Conservation (phyloP, 1,140 invertebrate genomes). For the Leptinotarsa undecemlineata region DNA sequence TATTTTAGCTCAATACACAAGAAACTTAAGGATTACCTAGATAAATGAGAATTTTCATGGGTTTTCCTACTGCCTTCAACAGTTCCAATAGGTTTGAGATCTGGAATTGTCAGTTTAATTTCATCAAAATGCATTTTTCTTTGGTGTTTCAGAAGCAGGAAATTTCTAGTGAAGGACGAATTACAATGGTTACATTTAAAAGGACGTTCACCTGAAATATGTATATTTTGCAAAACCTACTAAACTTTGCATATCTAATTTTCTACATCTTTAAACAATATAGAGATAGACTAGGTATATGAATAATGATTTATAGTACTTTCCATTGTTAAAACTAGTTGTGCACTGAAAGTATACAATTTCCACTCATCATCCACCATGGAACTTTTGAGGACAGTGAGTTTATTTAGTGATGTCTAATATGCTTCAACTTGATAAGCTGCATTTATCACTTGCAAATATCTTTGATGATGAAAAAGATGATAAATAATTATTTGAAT, state of each 20-base stretch:
- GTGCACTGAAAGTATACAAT: not conserved
- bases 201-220: conserved; percentile 26
- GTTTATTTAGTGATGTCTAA: too few relatives aligned
- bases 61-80: not conserved
- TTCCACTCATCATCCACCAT: not conserved
- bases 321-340: not conserved
- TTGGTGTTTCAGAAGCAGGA: conserved; percentile 32
- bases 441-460: too few relatives aligned
- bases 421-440: too few relatives aligned
- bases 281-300: not conserved
- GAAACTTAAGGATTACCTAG: too few relatives aligned
- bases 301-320: not conserved
- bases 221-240: not conserved
- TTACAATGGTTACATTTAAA: conserved; percentile 29
- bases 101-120: conserved; percentile 18
- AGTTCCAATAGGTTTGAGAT: conserved; percentile 28
- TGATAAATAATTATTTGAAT: too few relatives aligned
- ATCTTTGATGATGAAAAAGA: too few relatives aligned
- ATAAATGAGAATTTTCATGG: too few relatives aligned
- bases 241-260: too few relatives aligned
- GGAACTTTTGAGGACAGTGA: too few relatives aligned
- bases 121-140: conserved; percentile 27
- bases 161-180: conserved; percentile 33
- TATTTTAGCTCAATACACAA: too few relatives aligned
- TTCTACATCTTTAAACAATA: too few relatives aligned